Conservation (phyloP, 30 jellyfish, hydroid and myxozoan genomes). For the Morbakka virulenta region DNA sequence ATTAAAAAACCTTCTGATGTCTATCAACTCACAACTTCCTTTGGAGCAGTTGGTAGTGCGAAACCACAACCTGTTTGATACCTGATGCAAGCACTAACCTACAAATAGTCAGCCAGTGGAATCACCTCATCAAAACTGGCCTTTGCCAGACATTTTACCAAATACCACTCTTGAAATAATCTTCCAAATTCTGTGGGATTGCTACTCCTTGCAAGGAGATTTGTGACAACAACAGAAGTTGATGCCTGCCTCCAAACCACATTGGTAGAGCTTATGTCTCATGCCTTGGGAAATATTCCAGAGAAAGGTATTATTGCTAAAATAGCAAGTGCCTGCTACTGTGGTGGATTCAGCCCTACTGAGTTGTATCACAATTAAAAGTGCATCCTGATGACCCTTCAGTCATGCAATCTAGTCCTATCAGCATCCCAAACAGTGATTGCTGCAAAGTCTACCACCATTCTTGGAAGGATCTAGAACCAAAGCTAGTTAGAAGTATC, state of each 20-base stretch:
- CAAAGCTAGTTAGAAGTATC: conserved; percentile 29
- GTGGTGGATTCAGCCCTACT: conserved; percentile 30
- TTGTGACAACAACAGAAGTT: conserved; percentile 41
- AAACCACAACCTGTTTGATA: conserved; percentile 70
- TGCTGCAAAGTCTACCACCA: conserved; percentile 51
- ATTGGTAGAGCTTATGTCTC: conserved; percentile 54
- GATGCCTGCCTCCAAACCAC: too few species aligned
- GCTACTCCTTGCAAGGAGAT: conserved; percentile 65
- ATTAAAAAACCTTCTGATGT: conserved; percentile 58
- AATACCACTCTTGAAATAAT: conserved; percentile 45
- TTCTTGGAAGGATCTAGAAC: conserved; percentile 64
- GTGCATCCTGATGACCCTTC: conserved; percentile 25
- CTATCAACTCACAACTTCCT: conserved; percentile 53
- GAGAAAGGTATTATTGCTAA: conserved; percentile 39
- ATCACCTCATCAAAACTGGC: conserved; percentile 37
- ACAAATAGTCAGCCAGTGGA: conserved; percentile 49
- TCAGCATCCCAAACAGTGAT: conserved; percentile 43
- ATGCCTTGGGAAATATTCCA: conserved; percentile 30
- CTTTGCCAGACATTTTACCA: conserved; percentile 53
- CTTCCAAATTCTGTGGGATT: conserved; percentile 62
- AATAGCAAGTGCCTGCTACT: conserved; percentile 41
- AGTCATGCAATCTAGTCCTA: conserved; percentile 9
- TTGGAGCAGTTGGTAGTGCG: conserved; percentile 44
- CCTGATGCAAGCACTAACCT: conserved; percentile 62
- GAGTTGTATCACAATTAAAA: conserved; percentile 17